Percentiles rank a stretch among this genome's conserved stretches.
Conservation (phyloP, 1,140 invertebrate species). For the Brachionus manjavacas region DNA sequence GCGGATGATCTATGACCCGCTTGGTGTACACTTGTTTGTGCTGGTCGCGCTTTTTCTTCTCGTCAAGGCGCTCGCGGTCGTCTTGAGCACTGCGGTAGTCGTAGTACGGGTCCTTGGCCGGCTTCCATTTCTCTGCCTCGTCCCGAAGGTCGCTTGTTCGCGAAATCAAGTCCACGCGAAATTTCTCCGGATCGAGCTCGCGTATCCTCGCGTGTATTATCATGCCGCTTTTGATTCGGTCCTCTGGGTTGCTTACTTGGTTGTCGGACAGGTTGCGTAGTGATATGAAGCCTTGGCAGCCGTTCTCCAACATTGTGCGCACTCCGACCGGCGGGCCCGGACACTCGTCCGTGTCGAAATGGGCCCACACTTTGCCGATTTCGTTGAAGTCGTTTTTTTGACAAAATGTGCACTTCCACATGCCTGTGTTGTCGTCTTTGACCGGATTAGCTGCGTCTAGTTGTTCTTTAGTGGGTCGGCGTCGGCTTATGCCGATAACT, state of each 20-base stretch:
- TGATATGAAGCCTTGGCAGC: conserved; percentile 85
- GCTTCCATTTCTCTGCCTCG: conserved; percentile 82
- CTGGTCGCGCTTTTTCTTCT: conserved; percentile 73
- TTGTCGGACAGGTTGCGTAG: conserved; percentile 92
- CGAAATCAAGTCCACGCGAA: conserved; percentile 86
- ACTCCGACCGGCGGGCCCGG: conserved; percentile 90
- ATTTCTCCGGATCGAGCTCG: conserved; percentile 90
- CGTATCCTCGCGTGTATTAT: conserved; percentile 85
- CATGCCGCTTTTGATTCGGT: conserved; percentile 77
- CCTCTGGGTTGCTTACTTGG: conserved; percentile 82
- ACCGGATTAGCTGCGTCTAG: conserved; percentile 90
- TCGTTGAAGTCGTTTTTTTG: conserved; percentile 50
- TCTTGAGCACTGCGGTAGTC: conserved; percentile 78
- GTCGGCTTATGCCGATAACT: conserved; percentile 64
- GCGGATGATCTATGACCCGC: conserved; percentile 91
- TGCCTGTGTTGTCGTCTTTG: conserved; percentile 81
- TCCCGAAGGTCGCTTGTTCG: conserved; percentile 86
- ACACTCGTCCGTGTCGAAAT: conserved; percentile 90
- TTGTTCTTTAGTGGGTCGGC: conserved; percentile 84
- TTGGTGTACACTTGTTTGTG: conserved; percentile 4
- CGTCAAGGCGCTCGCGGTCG: conserved; percentile 72
- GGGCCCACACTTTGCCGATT: conserved; percentile 75
- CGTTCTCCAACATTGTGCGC: conserved; percentile 82
- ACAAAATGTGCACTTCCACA: conserved; percentile 97
- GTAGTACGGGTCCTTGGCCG: conserved; percentile 81